Evolutionary conservation across 2,113 vertebrate species (phyloP).

Genomic region (Notarius lentiginosus): DNA sequence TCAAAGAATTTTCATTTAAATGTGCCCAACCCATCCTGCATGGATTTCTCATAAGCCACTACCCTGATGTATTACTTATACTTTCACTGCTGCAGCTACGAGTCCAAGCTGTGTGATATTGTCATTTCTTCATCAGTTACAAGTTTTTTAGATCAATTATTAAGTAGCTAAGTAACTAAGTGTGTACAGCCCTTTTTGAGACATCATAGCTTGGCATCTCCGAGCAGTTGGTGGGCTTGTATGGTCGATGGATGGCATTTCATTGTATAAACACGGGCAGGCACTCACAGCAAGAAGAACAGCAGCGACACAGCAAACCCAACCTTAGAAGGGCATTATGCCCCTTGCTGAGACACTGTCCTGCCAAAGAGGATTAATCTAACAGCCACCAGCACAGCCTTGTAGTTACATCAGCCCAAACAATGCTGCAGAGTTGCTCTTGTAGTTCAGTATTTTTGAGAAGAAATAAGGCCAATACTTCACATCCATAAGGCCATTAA

Average conservation of each 20-base stretch:
- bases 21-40: neutral
- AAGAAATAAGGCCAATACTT: conserved; percentile 42
- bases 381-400: conserved; percentile 13
- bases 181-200: neutral
- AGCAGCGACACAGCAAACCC: conserved; percentile 13
- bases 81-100: neutral
- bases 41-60: neutral
- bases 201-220: neutral
- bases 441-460: conserved; percentile 43
- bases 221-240: neutral
- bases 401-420: conserved; percentile 39
- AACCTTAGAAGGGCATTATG: conserved; percentile 39
- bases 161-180: conserved; percentile 20
- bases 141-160: conserved; percentile 19
- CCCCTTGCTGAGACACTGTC: conserved; percentile 36
- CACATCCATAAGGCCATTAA: neutral
- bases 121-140: neutral
- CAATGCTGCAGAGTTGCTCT: conserved; percentile 28
- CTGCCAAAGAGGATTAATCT: conserved; percentile 55
- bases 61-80: neutral
- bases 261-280: conserved; percentile 14
- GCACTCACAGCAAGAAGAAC: conserved; percentile 22
- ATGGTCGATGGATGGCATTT: conserved; percentile 33
- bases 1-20: conserved; percentile 19
- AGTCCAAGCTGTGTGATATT: neutral